phyloP scores from a whole-genome alignment of 2,888 invertebrate species.

The Camponotus fellah region DNA sequence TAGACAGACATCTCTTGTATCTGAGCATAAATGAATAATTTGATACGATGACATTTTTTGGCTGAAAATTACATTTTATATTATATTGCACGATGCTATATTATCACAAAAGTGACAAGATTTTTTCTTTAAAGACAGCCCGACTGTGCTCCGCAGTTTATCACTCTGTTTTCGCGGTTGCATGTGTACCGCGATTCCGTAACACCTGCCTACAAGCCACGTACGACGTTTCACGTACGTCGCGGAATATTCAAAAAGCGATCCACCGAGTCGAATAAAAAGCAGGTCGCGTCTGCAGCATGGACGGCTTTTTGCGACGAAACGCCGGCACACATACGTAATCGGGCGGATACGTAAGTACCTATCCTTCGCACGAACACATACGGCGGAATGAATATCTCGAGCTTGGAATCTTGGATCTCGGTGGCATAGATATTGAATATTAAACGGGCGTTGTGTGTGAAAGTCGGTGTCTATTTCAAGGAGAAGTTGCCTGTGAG shows the following conservation, averaged over 20 bases:
- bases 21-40: background rate
- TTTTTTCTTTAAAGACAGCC: background rate
- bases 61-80: slow-evolving; percentile 15
- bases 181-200: slow-evolving; percentile 28
- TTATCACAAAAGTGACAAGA: background rate
- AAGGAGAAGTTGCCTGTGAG: background rate
- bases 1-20: background rate
- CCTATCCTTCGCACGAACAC: slow-evolving; percentile 48
- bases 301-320: slow-evolving; percentile 49
- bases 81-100: background rate
- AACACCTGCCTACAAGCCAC: slow-evolving; percentile 51
- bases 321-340: slow-evolving; percentile 49
- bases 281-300: slow-evolving; percentile 27
- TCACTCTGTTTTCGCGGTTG: slow-evolving; percentile 50
- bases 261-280: slow-evolving; percentile 42
- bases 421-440: slow-evolving; percentile 72
- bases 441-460: slow-evolving; percentile 70
- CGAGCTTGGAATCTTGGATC: slow-evolving; percentile 45
- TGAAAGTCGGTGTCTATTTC: slow-evolving; percentile 7
- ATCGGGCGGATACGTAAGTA: slow-evolving; percentile 45
- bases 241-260: slow-evolving; percentile 60
- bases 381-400: slow-evolving; percentile 54
- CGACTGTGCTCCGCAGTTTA: slow-evolving; percentile 1
- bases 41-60: background rate
- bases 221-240: slow-evolving; percentile 25